A percentile compares a stretch with the other conserved stretches of the same genome.
phyloP scores from a whole-genome alignment of 2,797 vertebrate genomes.

The Pantherophis alleghaniensis region DNA sequence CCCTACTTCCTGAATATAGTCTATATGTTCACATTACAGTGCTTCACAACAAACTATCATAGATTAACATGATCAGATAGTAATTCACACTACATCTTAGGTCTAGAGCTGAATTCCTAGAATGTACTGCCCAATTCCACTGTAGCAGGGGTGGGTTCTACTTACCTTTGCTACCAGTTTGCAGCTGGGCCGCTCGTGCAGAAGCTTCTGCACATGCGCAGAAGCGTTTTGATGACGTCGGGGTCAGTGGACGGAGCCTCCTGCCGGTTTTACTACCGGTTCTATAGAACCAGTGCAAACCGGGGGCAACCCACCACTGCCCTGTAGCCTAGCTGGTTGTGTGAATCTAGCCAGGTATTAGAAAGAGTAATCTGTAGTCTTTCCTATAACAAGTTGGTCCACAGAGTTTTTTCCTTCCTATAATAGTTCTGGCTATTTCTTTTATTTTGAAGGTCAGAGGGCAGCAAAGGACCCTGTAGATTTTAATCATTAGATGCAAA shows the following conservation, averaged over 20 bases:
- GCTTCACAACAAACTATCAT: neutral
- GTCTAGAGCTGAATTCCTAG: neutral
- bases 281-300: too few species aligned
- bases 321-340: neutral
- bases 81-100: neutral
- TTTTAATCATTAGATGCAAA: neutral
- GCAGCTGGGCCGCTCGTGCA: too few species aligned
- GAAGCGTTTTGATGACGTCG: too few species aligned
- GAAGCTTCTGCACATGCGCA: too few species aligned
- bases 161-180: too few species aligned
- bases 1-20: neutral
- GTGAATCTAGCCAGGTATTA: neutral
- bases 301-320: too few species aligned
- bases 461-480: neutral
- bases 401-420: neutral
- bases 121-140: neutral
- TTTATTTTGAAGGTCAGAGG: neutral
- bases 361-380: neutral
- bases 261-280: too few species aligned
- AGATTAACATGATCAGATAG: neutral
- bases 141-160: neutral
- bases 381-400: neutral
- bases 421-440: neutral
- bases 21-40: neutral
- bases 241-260: too few species aligned